Percentiles rank a stretch among this genome's conserved stretches.
Conservation (phyloP, 1,140 invertebrate genomes). For the Nautilus pompilius region DNA sequence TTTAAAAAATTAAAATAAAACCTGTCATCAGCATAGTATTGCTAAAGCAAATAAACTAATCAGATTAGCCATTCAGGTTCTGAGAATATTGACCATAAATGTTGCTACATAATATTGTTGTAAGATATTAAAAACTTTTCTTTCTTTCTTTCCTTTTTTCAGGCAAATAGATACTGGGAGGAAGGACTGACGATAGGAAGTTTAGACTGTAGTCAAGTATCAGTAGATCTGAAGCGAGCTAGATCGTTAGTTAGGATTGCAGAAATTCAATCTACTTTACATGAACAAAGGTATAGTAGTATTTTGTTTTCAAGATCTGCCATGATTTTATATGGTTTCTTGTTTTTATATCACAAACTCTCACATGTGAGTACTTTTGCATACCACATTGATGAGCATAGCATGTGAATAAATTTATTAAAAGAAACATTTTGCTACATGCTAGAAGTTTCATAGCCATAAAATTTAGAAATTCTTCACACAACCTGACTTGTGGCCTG, state of each 20-base stretch:
- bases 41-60: neutral
- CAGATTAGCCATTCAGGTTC: too few relatives aligned
- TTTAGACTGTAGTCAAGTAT: conserved; percentile 87
- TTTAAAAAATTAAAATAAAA: too few relatives aligned
- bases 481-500: too few relatives aligned
- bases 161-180: conserved; percentile 82
- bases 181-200: conserved; percentile 81
- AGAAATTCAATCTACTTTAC: conserved; percentile 93
- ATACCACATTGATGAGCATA: neutral
- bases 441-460: neutral
- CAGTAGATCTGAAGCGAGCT: conserved; percentile 90
- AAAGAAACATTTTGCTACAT: neutral
- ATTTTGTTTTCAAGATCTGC: too few relatives aligned
- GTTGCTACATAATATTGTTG: neutral
- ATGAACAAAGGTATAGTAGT: conserved; percentile 98
- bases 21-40: neutral
- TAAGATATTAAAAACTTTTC: neutral
- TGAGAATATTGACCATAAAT: neutral
- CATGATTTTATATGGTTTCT: neutral
- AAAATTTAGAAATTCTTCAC: too few relatives aligned
- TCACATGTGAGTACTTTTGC: neutral
- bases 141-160: conserved; percentile 25
- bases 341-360: neutral
- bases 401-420: neutral
- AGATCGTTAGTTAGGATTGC: conserved; percentile 88